A percentile compares a stretch with the other conserved stretches of the same genome.
Evolutionary conservation across 1,140 invertebrate species (phyloP).

Genomic region (Bombus haemorrhoidalis): DNA sequence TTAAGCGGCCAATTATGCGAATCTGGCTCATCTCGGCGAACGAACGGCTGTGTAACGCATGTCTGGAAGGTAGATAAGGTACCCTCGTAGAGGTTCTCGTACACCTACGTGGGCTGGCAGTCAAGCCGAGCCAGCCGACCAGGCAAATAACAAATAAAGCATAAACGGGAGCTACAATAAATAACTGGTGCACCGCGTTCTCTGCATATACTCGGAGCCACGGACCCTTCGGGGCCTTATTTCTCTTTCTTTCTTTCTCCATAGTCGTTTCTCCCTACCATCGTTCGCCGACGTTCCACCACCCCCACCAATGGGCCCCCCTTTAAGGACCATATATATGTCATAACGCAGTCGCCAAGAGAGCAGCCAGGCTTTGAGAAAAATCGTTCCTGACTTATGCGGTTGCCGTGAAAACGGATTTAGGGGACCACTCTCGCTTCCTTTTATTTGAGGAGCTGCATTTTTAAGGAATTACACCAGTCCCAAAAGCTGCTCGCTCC

Average conservation of each 20-base stretch:
- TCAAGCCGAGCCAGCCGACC: constrained; percentile 43
- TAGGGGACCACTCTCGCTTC: constrained; percentile 18
- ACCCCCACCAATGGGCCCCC: constrained; percentile 46
- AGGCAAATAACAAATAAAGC: constrained; percentile 78
- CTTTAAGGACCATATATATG: constrained; percentile 50
- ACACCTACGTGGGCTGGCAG: constrained; percentile 47
- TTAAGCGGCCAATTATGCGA: constrained; percentile 60
- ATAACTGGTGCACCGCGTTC: constrained; percentile 73
- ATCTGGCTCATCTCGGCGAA: constrained; percentile 52
- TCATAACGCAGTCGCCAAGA: constrained; percentile 41
- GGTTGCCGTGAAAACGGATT: constrained; percentile 50
- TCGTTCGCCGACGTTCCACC: constrained; percentile 5
- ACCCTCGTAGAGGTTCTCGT: constrained; percentile 29
- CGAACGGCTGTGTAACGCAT: constrained; percentile 48
- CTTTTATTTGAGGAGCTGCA: neutral
- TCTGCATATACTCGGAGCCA: constrained; percentile 50
- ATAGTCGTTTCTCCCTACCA: neutral
- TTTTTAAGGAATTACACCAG: constrained; percentile 30
- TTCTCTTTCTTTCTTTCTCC: constrained; percentile 38
- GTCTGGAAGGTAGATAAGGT: constrained; percentile 56
- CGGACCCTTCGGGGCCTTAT: constrained; percentile 54
- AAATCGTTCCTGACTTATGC: constrained; percentile 45
- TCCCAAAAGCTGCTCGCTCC: neutral
- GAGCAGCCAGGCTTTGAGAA: constrained; percentile 32
- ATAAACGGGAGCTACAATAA: constrained; percentile 77